Conservation (phyloP, 2,797 vertebrate genomes). For the Propithecus deckenii region DNA sequence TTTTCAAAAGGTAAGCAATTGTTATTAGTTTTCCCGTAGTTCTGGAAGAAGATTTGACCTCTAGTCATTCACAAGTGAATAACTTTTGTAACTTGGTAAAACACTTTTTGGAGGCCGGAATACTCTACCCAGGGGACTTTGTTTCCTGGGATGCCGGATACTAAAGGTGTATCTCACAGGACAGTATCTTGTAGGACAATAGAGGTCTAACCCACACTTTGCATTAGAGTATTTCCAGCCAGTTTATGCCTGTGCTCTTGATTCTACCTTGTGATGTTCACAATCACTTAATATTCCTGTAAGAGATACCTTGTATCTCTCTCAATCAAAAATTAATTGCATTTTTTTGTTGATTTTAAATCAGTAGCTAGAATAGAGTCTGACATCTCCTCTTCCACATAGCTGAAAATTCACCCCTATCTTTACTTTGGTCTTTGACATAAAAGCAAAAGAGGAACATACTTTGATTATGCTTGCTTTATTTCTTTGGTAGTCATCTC, state of each 20-base stretch:
- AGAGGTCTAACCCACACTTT: not conserved
- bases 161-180: accelerated
- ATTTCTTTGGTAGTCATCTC: not conserved
- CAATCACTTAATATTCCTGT: not conserved
- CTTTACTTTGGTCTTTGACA: constrained; percentile 44
- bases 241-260: not conserved
- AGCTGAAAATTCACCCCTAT: not conserved
- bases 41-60: not conserved
- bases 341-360: constrained; percentile 9
- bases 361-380: not conserved
- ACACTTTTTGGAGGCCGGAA: not conserved
- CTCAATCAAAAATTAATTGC: not conserved
- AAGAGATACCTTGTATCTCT: not conserved
- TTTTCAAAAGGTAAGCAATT: constrained; percentile 60
- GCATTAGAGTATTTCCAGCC: not conserved
- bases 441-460: constrained; percentile 58
- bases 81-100: not conserved
- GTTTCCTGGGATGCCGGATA: not conserved
- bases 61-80: not conserved
- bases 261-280: not conserved
- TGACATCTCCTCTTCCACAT: constrained; percentile 15
- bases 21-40: not conserved
- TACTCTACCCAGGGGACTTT: not conserved
- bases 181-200: not conserved
- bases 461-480: not conserved